Conservation (phyloP, 2,797 vertebrate species). For the Geotrypetes seraphini region DNA sequence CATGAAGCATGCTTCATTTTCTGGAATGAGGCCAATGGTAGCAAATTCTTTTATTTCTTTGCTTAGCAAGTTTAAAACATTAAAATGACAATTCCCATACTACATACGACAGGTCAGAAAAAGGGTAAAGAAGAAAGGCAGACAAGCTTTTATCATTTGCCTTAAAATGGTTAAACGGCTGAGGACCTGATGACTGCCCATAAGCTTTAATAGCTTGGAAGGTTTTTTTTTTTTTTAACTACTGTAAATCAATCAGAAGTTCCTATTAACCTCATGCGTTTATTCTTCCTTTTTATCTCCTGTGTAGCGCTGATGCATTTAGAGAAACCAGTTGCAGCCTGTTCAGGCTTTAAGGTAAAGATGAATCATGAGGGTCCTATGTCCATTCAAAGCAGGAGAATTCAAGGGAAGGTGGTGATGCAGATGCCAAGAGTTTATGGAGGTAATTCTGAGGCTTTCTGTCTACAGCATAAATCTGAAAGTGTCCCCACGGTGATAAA, state of each 20-base stretch:
- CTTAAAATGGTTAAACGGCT: background rate
- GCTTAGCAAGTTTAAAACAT: too few species aligned
- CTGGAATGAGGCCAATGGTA: too few species aligned
- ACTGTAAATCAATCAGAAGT: constrained; percentile 22
- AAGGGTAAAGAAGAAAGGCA: background rate
- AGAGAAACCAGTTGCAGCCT: constrained; percentile 11
- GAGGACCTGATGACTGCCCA: background rate
- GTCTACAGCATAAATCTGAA: background rate
- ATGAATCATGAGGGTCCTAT: constrained; percentile 1
- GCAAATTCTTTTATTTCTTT: too few species aligned
- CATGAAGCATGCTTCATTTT: too few species aligned
- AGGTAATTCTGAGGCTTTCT: constrained; percentile 1
- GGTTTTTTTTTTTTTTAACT: constrained; percentile 10
- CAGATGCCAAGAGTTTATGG: background rate
- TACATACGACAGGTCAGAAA: background rate
- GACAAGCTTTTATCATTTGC: background rate
- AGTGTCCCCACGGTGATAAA: too few species aligned
- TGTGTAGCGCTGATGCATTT: constrained; percentile 6
- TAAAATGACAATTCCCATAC: too few species aligned
- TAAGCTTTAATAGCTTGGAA: background rate
- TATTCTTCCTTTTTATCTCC: constrained; percentile 13
- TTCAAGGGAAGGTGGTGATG: background rate
- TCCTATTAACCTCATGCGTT: constrained; percentile 1
- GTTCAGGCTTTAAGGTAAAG: constrained; percentile 1
- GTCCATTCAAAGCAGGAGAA: background rate